Percentiles rank a stretch among this genome's conserved stretches.
phyloP scores from a whole-genome alignment of 2,797 vertebrate genomes.

The Esox masquinongy region DNA sequence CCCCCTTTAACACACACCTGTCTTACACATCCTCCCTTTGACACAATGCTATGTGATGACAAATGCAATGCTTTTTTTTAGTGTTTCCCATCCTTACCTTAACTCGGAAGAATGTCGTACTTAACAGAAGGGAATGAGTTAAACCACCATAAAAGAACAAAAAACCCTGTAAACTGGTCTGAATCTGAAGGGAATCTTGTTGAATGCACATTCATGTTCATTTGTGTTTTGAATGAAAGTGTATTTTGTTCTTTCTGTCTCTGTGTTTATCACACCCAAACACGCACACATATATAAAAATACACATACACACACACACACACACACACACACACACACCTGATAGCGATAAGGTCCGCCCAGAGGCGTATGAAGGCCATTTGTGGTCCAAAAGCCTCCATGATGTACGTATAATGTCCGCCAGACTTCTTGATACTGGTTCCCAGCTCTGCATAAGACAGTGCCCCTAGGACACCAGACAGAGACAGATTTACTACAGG shows the following conservation, averaged over 20 bases:
- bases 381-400: conserved; percentile 92
- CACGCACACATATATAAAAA: conserved; percentile 8
- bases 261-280: background rate
- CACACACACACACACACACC: conserved; percentile 67
- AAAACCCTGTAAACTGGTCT: no score
- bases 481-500: conserved; percentile 14
- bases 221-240: no score
- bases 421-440: conserved; percentile 96
- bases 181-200: no score
- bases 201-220: no score
- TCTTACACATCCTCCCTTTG: background rate
- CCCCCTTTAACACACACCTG: background rate
- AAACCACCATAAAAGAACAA: no score
- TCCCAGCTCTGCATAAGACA: conserved; percentile 93
- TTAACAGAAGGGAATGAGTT: conserved; percentile 11
- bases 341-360: conserved; percentile 89
- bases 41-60: no score
- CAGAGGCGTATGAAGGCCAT: conserved; percentile 91
- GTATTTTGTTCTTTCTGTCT: conserved; percentile 37
- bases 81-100: no score
- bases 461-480: conserved; percentile 79
- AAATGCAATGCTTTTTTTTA: no score
- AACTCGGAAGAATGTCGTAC: no score
- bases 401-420: conserved; percentile 92
- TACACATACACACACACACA: conserved; percentile 1